Conservation (phyloP, 2,888 invertebrate genomes). For the Ophioninae sp. region DNA sequence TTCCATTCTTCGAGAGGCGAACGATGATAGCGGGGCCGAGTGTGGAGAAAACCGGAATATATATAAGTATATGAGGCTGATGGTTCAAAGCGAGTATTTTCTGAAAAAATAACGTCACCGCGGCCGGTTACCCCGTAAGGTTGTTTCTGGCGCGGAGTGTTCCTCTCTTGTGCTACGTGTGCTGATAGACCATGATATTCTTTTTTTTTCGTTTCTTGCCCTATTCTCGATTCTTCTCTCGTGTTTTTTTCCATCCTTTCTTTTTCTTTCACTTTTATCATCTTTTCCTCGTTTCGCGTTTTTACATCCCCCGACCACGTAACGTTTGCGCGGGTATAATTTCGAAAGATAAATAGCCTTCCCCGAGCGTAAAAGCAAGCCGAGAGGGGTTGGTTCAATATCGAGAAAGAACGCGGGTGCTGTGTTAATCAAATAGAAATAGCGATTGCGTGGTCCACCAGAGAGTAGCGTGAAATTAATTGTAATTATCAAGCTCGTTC, state of each 20-base stretch:
- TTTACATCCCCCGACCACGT: slow-evolving; percentile 39
- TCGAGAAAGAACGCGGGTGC: slow-evolving; percentile 14
- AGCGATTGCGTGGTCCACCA: not conserved
- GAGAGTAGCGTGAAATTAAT: not conserved
- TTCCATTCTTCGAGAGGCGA: slow-evolving; percentile 77
- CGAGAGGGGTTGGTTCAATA: slow-evolving; percentile 31
- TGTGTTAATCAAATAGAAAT: not conserved
- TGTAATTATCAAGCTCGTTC: not conserved
- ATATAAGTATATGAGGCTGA: slow-evolving; percentile 30
- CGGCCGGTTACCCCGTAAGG: slow-evolving; percentile 40
- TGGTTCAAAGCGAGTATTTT: slow-evolving; percentile 74
- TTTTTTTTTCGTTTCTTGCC: slow-evolving; percentile 55
- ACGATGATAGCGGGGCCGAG: slow-evolving; percentile 56
- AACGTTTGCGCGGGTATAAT: slow-evolving; percentile 58
- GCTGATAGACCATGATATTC: slow-evolving; percentile 48
- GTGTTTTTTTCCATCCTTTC: slow-evolving; percentile 26
- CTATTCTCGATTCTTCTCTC: slow-evolving; percentile 38
- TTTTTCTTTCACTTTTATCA: slow-evolving; percentile 24
- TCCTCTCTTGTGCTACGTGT: slow-evolving; percentile 27
- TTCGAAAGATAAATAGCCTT: slow-evolving; percentile 64
- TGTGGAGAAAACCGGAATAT: slow-evolving; percentile 25
- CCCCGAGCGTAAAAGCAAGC: slow-evolving; percentile 51
- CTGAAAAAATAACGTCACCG: slow-evolving; percentile 78
- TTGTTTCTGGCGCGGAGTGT: slow-evolving; percentile 42
- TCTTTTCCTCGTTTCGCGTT: slow-evolving; percentile 39